Percentiles rank a stretch among this genome's conserved stretches.
Conservation (phyloP, 2,888 invertebrate genomes). For the Rhopalosiphum nymphaeae region DNA sequence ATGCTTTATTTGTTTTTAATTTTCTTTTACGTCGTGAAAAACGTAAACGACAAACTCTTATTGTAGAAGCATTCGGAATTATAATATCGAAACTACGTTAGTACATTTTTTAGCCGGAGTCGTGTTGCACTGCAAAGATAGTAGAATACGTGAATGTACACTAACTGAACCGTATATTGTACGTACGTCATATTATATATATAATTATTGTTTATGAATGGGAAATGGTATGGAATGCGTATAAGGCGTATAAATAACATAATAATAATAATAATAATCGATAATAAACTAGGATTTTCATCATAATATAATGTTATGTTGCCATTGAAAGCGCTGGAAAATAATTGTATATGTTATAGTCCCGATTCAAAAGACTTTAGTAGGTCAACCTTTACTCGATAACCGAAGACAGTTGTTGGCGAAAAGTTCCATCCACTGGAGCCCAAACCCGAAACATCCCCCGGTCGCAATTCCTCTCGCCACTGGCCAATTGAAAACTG, state of each 20-base stretch:
- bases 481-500: not conserved
- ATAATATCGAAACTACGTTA: not conserved
- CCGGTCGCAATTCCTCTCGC: not conserved
- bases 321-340: not conserved
- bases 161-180: not conserved
- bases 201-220: constrained; percentile 29
- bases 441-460: too few species aligned
- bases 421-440: not conserved
- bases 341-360: not conserved
- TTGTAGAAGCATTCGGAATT: not conserved
- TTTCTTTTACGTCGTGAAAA: not conserved
- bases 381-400: not conserved
- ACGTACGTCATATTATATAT: not conserved
- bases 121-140: not conserved
- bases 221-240: constrained; percentile 7
- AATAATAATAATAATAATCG: not conserved
- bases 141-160: not conserved
- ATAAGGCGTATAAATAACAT: not conserved
- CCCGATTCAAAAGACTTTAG: not conserved
- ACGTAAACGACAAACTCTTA: not conserved
- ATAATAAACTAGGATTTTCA: not conserved
- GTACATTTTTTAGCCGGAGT: not conserved
- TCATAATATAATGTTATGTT: not conserved
- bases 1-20: not conserved
- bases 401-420: not conserved